Conservation (phyloP, 1,140 invertebrate species). For the Archegozetes longisetosus region DNA sequence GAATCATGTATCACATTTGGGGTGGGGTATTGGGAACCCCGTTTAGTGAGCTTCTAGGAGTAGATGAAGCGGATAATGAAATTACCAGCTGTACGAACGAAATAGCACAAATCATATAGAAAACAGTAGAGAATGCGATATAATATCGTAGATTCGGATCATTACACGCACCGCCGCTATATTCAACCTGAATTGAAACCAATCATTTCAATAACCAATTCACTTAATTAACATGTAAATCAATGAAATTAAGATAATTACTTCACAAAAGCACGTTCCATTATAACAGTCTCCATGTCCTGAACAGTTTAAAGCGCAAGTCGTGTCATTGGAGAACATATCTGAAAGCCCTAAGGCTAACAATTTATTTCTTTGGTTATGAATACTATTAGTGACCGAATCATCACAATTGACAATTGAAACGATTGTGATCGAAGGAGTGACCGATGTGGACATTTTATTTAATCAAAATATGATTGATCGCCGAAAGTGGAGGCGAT, state of each 20-base stretch:
- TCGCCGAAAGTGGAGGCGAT: not conserved
- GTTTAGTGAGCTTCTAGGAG: too few species aligned
- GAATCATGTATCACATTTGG: too few species aligned
- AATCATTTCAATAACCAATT: not conserved
- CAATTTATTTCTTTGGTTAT: not conserved
- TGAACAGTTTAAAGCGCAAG: constrained; percentile 48
- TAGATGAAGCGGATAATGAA: constrained; percentile 43
- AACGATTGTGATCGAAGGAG: not conserved
- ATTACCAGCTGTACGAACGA: constrained; percentile 67
- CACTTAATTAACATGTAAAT: not conserved
- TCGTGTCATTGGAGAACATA: constrained; percentile 15
- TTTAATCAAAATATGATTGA: not conserved
- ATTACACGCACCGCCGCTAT: constrained; percentile 43
- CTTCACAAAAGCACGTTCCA: constrained; percentile 76
- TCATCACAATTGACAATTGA: not conserved
- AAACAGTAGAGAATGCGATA: constrained; percentile 56
- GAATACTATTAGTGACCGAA: not conserved
- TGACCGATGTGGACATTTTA: not conserved
- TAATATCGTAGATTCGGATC: constrained; percentile 46
- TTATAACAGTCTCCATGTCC: constrained; percentile 80
- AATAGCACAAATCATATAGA: constrained; percentile 64
- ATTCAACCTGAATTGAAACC: constrained; percentile 40
- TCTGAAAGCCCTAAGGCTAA: not conserved
- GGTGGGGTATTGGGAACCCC: too few species aligned
- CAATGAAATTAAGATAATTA: constrained; percentile 38